phyloP scores from a whole-genome alignment of 2,797 vertebrate genomes.

The Smutsia temminckii region DNA sequence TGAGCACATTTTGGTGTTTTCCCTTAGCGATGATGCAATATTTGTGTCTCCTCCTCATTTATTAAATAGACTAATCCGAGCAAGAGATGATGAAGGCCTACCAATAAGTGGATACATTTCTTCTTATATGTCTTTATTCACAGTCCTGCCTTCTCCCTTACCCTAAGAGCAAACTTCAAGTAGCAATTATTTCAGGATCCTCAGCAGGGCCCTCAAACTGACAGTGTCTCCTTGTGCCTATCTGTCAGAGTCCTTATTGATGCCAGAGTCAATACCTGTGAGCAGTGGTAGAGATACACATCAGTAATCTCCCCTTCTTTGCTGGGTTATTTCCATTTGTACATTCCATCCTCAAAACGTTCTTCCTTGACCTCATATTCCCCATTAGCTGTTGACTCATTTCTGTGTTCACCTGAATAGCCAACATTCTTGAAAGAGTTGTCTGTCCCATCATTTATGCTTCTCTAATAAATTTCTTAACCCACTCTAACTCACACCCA shows the following conservation, averaged over 20 bases:
- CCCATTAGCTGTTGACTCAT: background rate
- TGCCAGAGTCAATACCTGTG: background rate
- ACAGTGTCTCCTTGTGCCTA: background rate
- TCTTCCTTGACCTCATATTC: background rate
- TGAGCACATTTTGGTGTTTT: constrained; percentile 25
- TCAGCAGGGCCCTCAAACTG: background rate
- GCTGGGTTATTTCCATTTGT: background rate
- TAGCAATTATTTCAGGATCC: background rate
- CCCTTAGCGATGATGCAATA: background rate
- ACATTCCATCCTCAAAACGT: background rate
- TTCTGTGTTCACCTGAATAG: background rate
- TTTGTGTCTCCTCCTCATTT: background rate
- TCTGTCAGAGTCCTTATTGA: background rate
- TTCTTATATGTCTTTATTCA: background rate
- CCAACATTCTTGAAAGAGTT: background rate
- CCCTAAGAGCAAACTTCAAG: background rate
- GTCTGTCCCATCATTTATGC: background rate
- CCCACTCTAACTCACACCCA: background rate
- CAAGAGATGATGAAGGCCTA: background rate
- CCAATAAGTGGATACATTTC: background rate
- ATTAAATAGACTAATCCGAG: background rate
- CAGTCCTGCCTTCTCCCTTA: background rate
- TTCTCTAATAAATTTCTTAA: background rate
- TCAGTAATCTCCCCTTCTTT: background rate
- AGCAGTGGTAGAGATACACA: background rate